Evolutionary conservation across 2,888 invertebrate species (phyloP), one percentile per base, ranked within the genome.

Genomic region (Nebria brevicollis): DNA sequence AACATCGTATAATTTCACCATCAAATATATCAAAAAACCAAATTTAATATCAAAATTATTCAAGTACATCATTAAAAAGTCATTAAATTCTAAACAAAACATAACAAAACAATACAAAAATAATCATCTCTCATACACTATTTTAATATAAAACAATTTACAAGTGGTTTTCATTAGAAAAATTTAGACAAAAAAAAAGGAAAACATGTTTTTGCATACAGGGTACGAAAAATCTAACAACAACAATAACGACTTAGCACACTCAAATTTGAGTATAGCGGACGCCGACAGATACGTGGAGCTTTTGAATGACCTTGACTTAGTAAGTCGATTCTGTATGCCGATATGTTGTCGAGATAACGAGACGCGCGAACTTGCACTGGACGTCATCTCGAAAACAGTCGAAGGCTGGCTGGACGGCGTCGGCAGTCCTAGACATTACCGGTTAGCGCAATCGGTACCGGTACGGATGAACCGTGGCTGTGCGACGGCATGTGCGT

Each of bases 371-470:
- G 90, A 91, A 84, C 86, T 90, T 83, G 91, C 91, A 20, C 85
- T 91, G 84, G 90, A 90, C 75, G 90, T 89, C 66, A 91, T 91
- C 81, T 89, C 90, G 83, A 90, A 89, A 83, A 91, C 90, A 72
- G 90, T 91, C 82, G 90, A 90, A 85, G 90, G 90, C 66, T 91
- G 91, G 91, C 86, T 91, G 84, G 91, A 90, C 79, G 90, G 91
- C 54, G 90, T 91, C 83, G 90, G 90, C 64, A 90, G 90, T 84
- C 90, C 90, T 66, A 89, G 89, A 85, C 89, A 89, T 83, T 88
- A 88, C 85, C 86, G 86, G 83, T 85, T 86, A 85, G 87, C 85
- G 86, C 87, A 85, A 86, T 86, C 68, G 86, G 89, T 84, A 41
- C 78, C 82, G 78, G 84, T 86, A 86, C 83, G 88, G 86, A 54